phyloP scores from a whole-genome alignment of 2,888 invertebrate species.

The Plutella xylostella region DNA sequence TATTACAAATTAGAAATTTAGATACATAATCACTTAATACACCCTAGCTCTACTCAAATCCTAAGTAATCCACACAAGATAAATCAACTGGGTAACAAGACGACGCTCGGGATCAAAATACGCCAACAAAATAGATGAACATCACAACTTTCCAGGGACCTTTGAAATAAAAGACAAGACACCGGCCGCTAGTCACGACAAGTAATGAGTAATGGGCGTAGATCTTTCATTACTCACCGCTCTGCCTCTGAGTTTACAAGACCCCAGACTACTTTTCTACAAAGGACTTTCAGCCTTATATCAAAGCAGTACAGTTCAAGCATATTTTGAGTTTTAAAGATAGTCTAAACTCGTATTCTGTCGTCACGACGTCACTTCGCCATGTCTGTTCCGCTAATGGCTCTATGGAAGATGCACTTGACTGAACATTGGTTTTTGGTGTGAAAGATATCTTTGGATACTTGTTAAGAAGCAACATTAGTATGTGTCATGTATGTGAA shows the following conservation, averaged over 20 bases:
- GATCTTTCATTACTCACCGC: conserved; percentile 45
- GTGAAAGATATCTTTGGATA: conserved; percentile 6
- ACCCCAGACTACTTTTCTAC: not conserved
- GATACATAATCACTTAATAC: too few species aligned
- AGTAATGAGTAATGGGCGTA: conserved; percentile 39
- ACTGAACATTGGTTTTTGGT: conserved; percentile 3
- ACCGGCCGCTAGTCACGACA: conserved; percentile 38
- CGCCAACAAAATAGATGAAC: not conserved
- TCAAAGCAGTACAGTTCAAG: not conserved
- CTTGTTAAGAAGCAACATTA: too few species aligned
- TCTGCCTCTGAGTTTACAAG: conserved; percentile 41
- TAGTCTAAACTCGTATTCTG: conserved; percentile 35
- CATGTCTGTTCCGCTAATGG: conserved; percentile 10
- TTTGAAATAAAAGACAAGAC: conserved; percentile 46
- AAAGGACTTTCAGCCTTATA: too few species aligned
- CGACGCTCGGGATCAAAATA: not conserved
- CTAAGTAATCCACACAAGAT: too few species aligned
- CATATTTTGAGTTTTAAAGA: not conserved
- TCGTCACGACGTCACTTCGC: conserved; percentile 28
- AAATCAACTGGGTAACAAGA: too few species aligned
- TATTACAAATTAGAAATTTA: too few species aligned
- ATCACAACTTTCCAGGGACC: conserved; percentile 3
- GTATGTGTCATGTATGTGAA: too few species aligned
- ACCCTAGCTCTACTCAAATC: too few species aligned
- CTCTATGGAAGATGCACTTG: conserved; percentile 8